phyloP scores from a whole-genome alignment of 2,888 invertebrate genomes.

The Allacma fusca region DNA sequence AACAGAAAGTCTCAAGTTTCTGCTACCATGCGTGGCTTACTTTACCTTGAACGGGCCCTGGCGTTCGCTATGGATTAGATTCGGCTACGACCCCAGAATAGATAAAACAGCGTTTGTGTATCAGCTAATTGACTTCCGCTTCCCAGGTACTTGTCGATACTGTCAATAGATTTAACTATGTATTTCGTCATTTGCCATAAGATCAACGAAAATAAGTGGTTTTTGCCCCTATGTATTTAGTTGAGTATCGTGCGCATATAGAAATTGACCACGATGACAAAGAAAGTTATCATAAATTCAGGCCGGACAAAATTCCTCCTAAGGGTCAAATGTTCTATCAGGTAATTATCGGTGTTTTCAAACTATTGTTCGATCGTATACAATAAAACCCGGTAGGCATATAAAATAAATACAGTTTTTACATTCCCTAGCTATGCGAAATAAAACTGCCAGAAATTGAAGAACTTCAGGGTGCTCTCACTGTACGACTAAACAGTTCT shows the following conservation, averaged over 20 bases:
- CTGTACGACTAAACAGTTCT: conserved; percentile 63
- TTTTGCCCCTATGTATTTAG: conserved; percentile 39
- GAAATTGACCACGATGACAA: conserved; percentile 63
- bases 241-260: conserved; percentile 46
- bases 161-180: no score
- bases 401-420: neutral
- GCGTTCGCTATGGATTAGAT: conserved; percentile 87
- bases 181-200: no score
- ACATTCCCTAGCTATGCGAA: conserved; percentile 76
- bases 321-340: conserved; percentile 90
- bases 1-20: conserved; percentile 73
- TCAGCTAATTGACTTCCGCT: conserved; percentile 86
- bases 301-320: conserved; percentile 78
- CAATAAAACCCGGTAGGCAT: no score
- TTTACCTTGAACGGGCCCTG: conserved; percentile 91
- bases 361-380: no score
- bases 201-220: no score
- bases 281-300: conserved; percentile 70
- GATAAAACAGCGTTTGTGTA: conserved; percentile 80
- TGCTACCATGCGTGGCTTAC: conserved; percentile 84
- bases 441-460: conserved; percentile 81
- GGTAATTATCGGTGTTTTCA: conserved; percentile 66
- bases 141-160: no score
- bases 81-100: conserved; percentile 90
- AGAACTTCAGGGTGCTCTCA: conserved; percentile 75